Conservation (phyloP, 2,797 vertebrate species). For the Hozukius guyotensis region DNA sequence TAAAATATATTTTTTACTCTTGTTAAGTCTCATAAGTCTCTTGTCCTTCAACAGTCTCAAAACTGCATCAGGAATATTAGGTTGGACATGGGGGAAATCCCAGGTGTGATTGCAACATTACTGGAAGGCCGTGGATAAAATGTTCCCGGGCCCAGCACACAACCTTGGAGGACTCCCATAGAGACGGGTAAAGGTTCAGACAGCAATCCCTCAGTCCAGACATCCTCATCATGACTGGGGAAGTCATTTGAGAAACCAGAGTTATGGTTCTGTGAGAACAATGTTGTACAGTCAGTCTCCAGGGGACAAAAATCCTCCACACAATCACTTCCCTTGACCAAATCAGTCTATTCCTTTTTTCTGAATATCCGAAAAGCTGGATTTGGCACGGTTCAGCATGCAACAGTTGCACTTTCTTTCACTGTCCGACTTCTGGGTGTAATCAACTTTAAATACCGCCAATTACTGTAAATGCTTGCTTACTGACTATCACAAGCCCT, state of each 20-base stretch:
- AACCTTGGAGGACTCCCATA: slow-evolving; percentile 61
- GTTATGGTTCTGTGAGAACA: slow-evolving; percentile 49
- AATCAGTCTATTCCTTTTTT: slow-evolving; percentile 18
- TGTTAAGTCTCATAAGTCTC: neutral
- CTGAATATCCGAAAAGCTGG: neutral
- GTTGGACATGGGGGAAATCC: slow-evolving; percentile 34
- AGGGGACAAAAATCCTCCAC: slow-evolving; percentile 19
- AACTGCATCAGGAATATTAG: slow-evolving; percentile 26
- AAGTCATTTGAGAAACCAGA: slow-evolving; percentile 59
- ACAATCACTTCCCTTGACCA: slow-evolving; percentile 14
- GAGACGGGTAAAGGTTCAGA: slow-evolving; percentile 59
- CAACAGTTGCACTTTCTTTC: slow-evolving; percentile 6
- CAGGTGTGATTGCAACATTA: slow-evolving; percentile 31
- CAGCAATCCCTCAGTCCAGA: slow-evolving; percentile 45
- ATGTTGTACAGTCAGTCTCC: slow-evolving; percentile 39
- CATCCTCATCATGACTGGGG: slow-evolving; percentile 57
- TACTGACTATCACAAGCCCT: neutral
- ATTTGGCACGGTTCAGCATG: slow-evolving; percentile 7
- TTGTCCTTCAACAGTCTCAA: neutral
- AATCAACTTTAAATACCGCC: slow-evolving; percentile 32
- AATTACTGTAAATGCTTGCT: slow-evolving; percentile 36
- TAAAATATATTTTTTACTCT: neutral
- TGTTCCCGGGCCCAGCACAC: slow-evolving; percentile 25
- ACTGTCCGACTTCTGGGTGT: slow-evolving; percentile 7
- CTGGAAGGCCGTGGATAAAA: slow-evolving; percentile 23